These are phyloP conservation scores for Aquatica leii DNA, from an alignment of 2,888 invertebrate species.

Conservation along the genomic window DNA sequence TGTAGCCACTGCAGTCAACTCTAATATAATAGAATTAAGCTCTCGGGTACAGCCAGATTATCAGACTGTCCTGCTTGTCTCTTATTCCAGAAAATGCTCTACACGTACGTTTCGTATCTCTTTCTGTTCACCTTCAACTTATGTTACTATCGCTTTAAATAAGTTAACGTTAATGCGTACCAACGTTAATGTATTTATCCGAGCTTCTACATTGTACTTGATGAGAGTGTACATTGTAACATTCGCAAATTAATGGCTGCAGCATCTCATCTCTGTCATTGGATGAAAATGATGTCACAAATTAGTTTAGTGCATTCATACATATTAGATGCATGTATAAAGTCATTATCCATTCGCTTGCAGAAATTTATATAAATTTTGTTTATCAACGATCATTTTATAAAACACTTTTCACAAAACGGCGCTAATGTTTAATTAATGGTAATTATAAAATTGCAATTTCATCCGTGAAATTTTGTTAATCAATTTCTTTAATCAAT, in stretches of 20 bases:
- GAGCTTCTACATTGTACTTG: constrained; percentile 33
- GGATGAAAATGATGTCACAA: constrained; percentile 36
- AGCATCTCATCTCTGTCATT: constrained; percentile 40
- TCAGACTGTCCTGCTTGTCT: constrained; percentile 49
- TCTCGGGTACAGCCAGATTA: constrained; percentile 56
- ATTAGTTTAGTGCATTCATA: constrained; percentile 31
- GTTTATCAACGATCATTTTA: too few relatives aligned
- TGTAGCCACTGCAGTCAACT: constrained; percentile 57
- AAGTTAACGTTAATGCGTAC: constrained; percentile 22
- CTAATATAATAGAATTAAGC: constrained; percentile 57
- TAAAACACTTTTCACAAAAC: too few relatives aligned
- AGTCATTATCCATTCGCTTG: background rate
- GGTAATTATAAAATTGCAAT: too few relatives aligned
- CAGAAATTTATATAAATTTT: too few relatives aligned
- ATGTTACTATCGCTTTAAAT: constrained; percentile 25
- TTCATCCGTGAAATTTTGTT: too few relatives aligned
- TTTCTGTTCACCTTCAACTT: constrained; percentile 23
- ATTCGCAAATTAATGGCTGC: constrained; percentile 43
- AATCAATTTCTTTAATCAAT: too few relatives aligned
- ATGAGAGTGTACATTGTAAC: constrained; percentile 39
- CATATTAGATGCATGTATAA: constrained; percentile 1
- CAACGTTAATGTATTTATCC: constrained; percentile 22
- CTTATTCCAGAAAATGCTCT: constrained; percentile 14
- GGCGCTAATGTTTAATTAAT: too few relatives aligned
- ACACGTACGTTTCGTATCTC: constrained; percentile 26